A percentile compares a stretch with the other conserved stretches of the same genome.
phyloP scores from a whole-genome alignment of 2,113 vertebrate species.

The Puma concolor region DNA sequence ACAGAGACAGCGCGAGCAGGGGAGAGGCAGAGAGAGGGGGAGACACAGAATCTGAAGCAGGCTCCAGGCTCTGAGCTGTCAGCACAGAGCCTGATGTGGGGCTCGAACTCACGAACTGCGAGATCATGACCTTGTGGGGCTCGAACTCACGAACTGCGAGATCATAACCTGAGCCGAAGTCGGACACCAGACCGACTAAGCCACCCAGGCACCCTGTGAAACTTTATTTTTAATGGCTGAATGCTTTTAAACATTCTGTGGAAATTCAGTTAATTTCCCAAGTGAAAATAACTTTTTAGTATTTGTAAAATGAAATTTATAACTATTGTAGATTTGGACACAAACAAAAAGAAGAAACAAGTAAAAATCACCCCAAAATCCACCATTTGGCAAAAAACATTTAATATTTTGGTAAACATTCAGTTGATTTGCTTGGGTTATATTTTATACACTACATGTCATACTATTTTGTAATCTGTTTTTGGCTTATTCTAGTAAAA shows the following conservation, averaged over 20 bases:
- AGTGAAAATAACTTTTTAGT: slow-evolving; percentile 39
- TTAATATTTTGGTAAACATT: not conserved
- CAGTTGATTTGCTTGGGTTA: slow-evolving; percentile 15
- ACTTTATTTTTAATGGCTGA: slow-evolving; percentile 35
- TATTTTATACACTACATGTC: not conserved
- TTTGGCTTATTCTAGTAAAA: slow-evolving; percentile 25
- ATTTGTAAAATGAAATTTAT: slow-evolving; percentile 41
- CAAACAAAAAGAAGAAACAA: not conserved
- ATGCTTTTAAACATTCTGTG: slow-evolving; percentile 18
- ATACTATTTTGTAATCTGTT: slow-evolving; percentile 10
- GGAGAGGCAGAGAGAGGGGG: too few species aligned
- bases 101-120: too few species aligned
- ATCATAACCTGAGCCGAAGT: too few species aligned
- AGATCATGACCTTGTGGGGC: too few species aligned
- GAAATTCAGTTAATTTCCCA: slow-evolving; percentile 41
- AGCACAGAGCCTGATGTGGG: too few species aligned
- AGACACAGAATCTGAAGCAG: too few species aligned
- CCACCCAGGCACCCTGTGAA: not conserved
- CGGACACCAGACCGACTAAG: too few species aligned
- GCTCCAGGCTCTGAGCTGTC: too few species aligned
- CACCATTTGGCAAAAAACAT: slow-evolving; percentile 22
- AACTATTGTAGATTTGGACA: not conserved
- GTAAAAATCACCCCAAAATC: not conserved
- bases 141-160: too few species aligned
- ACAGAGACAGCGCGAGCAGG: too few species aligned